These are phyloP conservation scores for Molossus molossus DNA, from an alignment of 2,797 vertebrate genomes.

Conservation along the genomic window DNA sequence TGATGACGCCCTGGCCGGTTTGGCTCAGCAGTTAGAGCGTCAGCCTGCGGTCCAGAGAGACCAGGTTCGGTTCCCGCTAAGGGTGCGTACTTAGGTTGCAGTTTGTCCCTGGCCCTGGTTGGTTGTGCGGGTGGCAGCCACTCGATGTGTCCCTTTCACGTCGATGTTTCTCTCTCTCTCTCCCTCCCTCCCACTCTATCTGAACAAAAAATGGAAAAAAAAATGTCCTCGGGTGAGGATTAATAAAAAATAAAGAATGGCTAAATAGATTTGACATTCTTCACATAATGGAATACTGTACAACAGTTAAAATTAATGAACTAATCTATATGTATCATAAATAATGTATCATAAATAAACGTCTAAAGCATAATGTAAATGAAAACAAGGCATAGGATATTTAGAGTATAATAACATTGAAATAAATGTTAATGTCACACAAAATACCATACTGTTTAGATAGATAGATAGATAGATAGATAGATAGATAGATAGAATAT, in stretches of 20 bases:
- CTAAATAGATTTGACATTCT: conserved; percentile 12
- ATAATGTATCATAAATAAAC: conserved; percentile 36
- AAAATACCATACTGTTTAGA: not conserved
- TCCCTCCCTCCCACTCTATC: no score
- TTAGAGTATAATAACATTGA: conserved; percentile 5
- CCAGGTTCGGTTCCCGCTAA: no score
- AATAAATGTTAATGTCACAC: conserved; percentile 25
- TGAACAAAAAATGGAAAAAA: no score
- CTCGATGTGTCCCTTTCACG: no score
- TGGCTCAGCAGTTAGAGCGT: no score
- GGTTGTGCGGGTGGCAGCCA: no score
- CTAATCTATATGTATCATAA: not conserved
- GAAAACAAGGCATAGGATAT: conserved; percentile 5
- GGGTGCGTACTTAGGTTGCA: no score
- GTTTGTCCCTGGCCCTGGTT: no score
- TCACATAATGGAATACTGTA: not conserved
- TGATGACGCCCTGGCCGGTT: not conserved
- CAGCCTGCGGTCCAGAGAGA: no score
- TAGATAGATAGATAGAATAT: not conserved
- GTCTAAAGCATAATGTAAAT: not conserved
- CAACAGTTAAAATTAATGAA: not conserved
- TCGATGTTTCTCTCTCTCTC: no score
- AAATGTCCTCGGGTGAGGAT: no score
- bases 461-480: not conserved
- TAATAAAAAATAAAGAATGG: not conserved